Percentiles rank a stretch among this genome's conserved stretches.
These are phyloP conservation scores for Falco novaeseelandiae DNA, from an alignment of 2,797 vertebrate species.

Conservation along the genomic window DNA sequence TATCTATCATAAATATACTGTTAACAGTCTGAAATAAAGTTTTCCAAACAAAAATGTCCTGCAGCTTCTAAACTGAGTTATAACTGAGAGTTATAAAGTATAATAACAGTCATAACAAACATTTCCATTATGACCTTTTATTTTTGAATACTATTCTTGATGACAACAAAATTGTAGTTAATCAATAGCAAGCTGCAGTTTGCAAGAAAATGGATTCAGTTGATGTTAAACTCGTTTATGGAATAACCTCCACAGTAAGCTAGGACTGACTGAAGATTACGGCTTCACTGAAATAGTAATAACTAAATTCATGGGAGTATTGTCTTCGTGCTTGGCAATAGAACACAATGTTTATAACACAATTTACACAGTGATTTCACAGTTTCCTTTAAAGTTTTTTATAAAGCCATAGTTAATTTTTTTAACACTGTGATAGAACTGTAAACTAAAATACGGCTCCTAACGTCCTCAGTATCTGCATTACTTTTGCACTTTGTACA, in stretches of 20 bases:
- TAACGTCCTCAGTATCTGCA: not conserved
- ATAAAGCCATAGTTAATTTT: not conserved
- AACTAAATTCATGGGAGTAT: not conserved
- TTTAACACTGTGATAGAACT: not conserved
- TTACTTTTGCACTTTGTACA: not conserved
- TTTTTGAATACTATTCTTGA: not conserved
- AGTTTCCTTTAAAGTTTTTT: not conserved
- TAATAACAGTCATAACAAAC: not conserved
- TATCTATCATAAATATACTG: not conserved
- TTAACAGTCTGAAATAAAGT: not conserved
- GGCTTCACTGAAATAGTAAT: not conserved
- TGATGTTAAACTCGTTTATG: not conserved
- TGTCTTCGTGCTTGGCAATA: not conserved
- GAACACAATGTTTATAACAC: not conserved
- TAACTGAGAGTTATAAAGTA: not conserved
- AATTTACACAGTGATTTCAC: not conserved
- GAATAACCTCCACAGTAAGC: not conserved
- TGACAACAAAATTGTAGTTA: not conserved
- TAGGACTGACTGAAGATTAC: not conserved
- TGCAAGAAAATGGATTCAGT: not conserved
- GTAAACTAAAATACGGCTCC: not conserved
- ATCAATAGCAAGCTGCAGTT: not conserved
- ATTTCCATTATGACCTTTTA: not conserved
- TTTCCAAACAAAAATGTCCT: not conserved
- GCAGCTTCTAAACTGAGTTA: not conserved